phyloP scores from a whole-genome alignment of 2,888 invertebrate species.

The Leptopterna dolabrata region DNA sequence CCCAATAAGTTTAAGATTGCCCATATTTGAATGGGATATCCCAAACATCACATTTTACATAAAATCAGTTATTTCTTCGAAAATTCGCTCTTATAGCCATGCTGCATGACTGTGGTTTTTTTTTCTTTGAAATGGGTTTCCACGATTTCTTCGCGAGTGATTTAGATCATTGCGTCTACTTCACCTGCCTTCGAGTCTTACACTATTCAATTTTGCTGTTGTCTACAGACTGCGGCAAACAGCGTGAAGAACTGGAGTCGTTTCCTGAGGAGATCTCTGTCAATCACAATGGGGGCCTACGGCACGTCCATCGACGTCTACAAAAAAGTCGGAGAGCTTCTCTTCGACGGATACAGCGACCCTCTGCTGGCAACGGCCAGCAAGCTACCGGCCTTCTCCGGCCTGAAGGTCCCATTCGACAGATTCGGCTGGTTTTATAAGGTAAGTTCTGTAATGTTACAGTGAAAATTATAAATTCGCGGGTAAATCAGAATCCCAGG shows the following conservation, averaged over 20 bases:
- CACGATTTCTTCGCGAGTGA: too few relatives aligned
- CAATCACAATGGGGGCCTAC: constrained; percentile 68
- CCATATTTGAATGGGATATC: too few relatives aligned
- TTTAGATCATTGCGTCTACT: too few relatives aligned
- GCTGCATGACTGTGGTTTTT: too few relatives aligned
- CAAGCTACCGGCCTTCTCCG: constrained; percentile 69
- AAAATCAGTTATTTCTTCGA: too few relatives aligned
- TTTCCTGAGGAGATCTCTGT: constrained; percentile 60
- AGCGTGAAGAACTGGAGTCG: constrained; percentile 67
- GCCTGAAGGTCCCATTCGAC: constrained; percentile 71
- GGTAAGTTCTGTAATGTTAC: constrained; percentile 69
- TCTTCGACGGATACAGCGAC: constrained; percentile 87
- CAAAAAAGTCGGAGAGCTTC: constrained; percentile 75
- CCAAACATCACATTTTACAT: too few relatives aligned
- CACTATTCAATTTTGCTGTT: background rate
- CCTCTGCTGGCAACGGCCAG: constrained; percentile 72
- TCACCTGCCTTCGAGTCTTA: too few relatives aligned
- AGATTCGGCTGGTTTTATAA: constrained; percentile 88
- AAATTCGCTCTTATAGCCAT: too few relatives aligned
- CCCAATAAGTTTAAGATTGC: too few relatives aligned
- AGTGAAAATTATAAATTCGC: background rate
- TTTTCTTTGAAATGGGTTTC: too few relatives aligned
- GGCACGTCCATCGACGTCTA: constrained; percentile 70
- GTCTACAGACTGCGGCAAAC: constrained; percentile 68
- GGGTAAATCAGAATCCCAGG: too few relatives aligned